Evolutionary conservation across 2,888 invertebrate species (phyloP).

Genomic region (Sussaba pulchella): DNA sequence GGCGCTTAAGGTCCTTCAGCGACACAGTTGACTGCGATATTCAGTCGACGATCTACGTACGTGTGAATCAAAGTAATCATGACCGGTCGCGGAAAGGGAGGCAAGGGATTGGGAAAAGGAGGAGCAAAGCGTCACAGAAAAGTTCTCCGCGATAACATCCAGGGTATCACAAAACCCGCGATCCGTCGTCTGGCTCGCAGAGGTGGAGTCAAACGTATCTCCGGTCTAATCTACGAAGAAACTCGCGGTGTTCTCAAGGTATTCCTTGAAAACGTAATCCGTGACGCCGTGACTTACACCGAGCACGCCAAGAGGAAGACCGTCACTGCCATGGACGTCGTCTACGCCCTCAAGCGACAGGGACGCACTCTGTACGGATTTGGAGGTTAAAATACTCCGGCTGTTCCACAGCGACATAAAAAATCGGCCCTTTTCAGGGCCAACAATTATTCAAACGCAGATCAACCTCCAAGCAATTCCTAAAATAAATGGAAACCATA

Average conservation of each 20-base stretch:
- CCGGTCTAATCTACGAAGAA: conserved; percentile 84
- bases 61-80: conserved; percentile 81
- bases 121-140: conserved; percentile 94
- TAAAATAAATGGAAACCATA: neutral
- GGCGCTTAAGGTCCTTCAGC: too few species aligned
- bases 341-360: conserved; percentile 94
- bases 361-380: conserved; percentile 93
- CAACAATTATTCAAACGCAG: neutral
- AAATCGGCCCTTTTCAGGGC: neutral
- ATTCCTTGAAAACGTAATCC: conserved; percentile 93
- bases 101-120: conserved; percentile 92
- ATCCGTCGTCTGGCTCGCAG: conserved; percentile 90
- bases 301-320: conserved; percentile 95
- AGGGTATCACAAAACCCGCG: conserved; percentile 92
- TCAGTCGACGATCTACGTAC: too few species aligned
- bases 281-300: conserved; percentile 94
- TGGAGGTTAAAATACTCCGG: conserved; percentile 88
- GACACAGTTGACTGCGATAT: too few species aligned
- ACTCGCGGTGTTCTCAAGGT: conserved; percentile 90
- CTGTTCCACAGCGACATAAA: neutral
- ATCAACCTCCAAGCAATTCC: neutral
- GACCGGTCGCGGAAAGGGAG: conserved; percentile 93
- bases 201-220: conserved; percentile 85
- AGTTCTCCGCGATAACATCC: conserved; percentile 92
- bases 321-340: conserved; percentile 95